A percentile compares a stretch with the other conserved stretches of the same genome.
Conservation (phyloP, 2,797 vertebrate species). For the Syncerus caffer region DNA sequence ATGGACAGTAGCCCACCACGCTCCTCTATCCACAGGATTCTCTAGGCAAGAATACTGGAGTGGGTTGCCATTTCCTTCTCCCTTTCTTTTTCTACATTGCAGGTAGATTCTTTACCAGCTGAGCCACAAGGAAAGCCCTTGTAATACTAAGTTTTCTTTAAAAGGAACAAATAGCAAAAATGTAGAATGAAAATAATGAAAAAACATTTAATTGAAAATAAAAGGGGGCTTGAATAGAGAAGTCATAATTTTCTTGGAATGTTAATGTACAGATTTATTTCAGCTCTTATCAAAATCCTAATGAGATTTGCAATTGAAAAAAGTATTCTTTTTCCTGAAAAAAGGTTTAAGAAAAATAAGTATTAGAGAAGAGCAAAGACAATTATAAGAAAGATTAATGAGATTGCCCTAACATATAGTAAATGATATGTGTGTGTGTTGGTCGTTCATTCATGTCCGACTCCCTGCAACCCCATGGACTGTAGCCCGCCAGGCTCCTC, state of each 20-base stretch:
- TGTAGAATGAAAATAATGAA: not conserved
- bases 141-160: not conserved
- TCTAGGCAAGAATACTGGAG: not conserved
- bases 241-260: not conserved
- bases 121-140: not conserved
- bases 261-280: slow-evolving; percentile 25
- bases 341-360: not conserved
- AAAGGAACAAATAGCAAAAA: not conserved
- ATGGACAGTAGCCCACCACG: not conserved
- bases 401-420: not conserved
- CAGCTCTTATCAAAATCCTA: not conserved
- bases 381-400: not conserved
- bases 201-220: not conserved
- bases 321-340: not conserved
- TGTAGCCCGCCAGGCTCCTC: no score
- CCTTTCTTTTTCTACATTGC: not conserved
- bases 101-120: not conserved
- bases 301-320: not conserved
- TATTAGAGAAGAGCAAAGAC: not conserved
- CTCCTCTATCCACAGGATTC: not conserved
- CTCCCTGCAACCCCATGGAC: no score
- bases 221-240: not conserved
- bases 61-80: not conserved
- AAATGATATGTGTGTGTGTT: not conserved
- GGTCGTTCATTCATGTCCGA: accelerated